These are phyloP conservation scores for Macrosoma leucophasiata DNA, from an alignment of 2,888 invertebrate species.

Conservation along the genomic window DNA sequence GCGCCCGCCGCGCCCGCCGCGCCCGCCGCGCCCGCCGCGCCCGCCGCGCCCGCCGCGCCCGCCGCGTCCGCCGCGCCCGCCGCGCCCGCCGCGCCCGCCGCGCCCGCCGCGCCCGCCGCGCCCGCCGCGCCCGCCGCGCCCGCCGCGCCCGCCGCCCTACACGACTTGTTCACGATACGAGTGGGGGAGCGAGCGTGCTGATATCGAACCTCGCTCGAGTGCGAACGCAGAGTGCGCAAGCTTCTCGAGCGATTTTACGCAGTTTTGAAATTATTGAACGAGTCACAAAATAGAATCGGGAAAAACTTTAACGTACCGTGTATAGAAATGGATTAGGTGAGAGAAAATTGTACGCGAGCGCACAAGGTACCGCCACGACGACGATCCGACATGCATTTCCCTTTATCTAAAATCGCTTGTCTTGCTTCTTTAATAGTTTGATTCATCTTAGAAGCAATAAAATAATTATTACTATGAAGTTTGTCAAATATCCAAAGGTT, in stretches of 20 bases:
- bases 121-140: constrained; percentile 1
- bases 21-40: constrained; percentile 2
- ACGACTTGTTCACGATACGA: neutral
- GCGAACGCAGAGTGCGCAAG: constrained; percentile 3
- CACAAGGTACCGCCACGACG: no score
- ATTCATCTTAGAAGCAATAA: no score
- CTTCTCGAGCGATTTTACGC: neutral
- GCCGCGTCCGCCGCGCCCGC: constrained; percentile 5
- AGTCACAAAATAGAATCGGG: no score
- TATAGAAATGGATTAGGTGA: no score
- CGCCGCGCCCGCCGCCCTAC: neutral
- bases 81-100: constrained; percentile 7
- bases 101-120: constrained; percentile 4
- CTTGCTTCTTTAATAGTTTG: no score
- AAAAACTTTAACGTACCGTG: no score
- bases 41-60: constrained; percentile 1
- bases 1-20: neutral
- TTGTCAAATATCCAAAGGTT: no score
- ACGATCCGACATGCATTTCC: no score
- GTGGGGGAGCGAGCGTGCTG: neutral
- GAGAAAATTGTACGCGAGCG: no score
- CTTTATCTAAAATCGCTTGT: no score
- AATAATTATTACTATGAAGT: no score
- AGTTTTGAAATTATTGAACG: constrained; percentile 2
- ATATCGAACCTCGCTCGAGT: constrained; percentile 1